phyloP scores from a whole-genome alignment of 2,113 vertebrate species.

The Corydoras maculifer region DNA sequence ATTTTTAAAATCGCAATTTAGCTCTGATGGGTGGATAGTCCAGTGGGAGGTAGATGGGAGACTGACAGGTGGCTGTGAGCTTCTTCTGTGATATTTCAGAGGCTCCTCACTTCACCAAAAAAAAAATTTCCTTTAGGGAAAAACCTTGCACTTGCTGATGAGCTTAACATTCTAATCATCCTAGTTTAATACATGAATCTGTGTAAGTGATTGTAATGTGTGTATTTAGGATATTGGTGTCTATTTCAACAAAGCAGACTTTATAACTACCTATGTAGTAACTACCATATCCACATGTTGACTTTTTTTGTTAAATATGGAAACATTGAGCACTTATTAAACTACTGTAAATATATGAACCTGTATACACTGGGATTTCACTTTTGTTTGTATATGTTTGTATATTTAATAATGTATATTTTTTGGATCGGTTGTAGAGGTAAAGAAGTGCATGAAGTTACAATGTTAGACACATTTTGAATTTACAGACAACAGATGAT shows the following conservation, averaged over 20 bases:
- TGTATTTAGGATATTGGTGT: slow-evolving; percentile 5
- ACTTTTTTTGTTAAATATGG: no score
- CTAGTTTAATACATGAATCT: background rate
- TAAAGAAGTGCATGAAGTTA: no score
- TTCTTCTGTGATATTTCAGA: slow-evolving; percentile 38
- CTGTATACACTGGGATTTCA: no score
- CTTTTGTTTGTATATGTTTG: no score
- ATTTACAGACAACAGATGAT: background rate
- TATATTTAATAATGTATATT: no score
- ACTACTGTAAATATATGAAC: no score
- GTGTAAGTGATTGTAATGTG: background rate
- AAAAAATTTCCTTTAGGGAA: background rate
- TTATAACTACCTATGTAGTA: background rate
- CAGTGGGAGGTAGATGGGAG: slow-evolving; percentile 17
- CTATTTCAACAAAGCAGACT: slow-evolving; percentile 8
- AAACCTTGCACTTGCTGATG: background rate
- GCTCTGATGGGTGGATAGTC: slow-evolving; percentile 39
- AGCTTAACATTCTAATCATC: slow-evolving; percentile 25
- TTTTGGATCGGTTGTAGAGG: no score
- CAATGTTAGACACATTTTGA: background rate
- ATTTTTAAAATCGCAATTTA: slow-evolving; percentile 42
- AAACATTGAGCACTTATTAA: no score
- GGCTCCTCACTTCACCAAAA: slow-evolving; percentile 22
- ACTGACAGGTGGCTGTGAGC: slow-evolving; percentile 44
- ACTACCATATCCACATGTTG: no score